Evolutionary conservation across 2,888 invertebrate species (phyloP), one percentile per base, ranked within the genome.

Genomic region (Chrysolina americana): DNA sequence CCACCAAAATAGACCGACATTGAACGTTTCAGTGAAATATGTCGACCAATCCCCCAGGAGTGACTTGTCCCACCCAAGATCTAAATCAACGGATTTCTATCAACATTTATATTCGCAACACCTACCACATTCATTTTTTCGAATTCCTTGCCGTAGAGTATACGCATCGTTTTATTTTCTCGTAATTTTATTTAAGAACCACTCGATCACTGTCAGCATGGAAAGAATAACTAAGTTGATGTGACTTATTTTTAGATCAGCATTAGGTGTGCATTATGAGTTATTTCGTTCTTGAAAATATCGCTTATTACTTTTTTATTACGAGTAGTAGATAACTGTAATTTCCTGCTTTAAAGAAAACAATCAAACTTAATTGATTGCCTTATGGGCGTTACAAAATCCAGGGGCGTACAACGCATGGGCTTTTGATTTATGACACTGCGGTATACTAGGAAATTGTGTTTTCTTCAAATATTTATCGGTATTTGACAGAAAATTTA

Each of bases 151-250:
- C 11, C 53, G 13, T 13, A 11, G 53, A 21, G 13, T 53, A 53
- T 53, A 53, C 21, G 19, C 53, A 53, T 53, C 53, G 19, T 53
- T 53, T 53, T 53, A 53, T 53, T 53, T 53, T 53, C 53, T 53
- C 53, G 53, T 53, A 53, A 53, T 53, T 53, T 53, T 53, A 53
- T 70, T 70, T 47, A 70, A 70, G 63, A 63, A 63, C 47, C 70
- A 23, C 47, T 70, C 70, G 64, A 63, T 70, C 70, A 70, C 63
- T 70, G 70, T 70, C 70, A 64, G 21, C 44, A 11, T 13, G 5
- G 44, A 48, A 63, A 15, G 59, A 53, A 53, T 53, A 69, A 59
- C 13, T 41, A 19, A n/a, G 41, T 56, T 59, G 68, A 44, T 44
- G 68, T 28, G 44, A 41, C 15, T 53, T 66, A 66, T 50, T 50